Base-by-base conservation (phyloP, 2,797 vertebrate species). In the Labroides dimidiatus region DNA sequence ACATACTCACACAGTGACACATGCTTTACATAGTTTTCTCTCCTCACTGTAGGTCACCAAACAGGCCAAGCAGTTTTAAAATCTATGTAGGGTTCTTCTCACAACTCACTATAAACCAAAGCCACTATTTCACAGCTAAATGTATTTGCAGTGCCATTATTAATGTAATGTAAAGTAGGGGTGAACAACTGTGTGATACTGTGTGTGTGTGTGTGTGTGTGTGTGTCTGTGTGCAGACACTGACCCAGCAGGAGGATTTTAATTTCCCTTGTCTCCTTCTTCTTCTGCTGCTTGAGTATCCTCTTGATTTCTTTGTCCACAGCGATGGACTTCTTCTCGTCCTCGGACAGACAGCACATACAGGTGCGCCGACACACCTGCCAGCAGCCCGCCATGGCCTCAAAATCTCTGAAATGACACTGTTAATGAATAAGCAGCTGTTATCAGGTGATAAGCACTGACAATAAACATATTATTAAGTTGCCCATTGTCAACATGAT, bases 171-270 rank as follows among this genome's bases (percentile, higher is more conserved):
- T n/a, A n/a, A n/a, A 39, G 37, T n/a, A 24, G 21, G 21, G 12
- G 20, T 24, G 42, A 42, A 37, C 57, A 53, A 36, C 30, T 23
- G 37, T 39, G 37, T 13, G 37, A 12, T 12, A 12, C 11, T 39
- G 1, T 39, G 37, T 39, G 37, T 39, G 11, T 39, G 37, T 39
- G 4, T 39, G 37, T 39, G 36, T 36, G 36, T 36, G 11, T 39
- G 37, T 39, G 4, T 39, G 37, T 39, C 3, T 36, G 36, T 36
- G 48, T 63, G 49, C 20, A 16, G 16, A 14, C 55, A 89, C 93
- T 91, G 69, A 94, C 94, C 94, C 41, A 95, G 77, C n/a, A 95
- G 87, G 12, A 95, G 93, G 54, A 95, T 81, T 82, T 95, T 95
- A 11, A 95, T 90, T 55, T 95, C 93, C 58, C 41, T 81, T 17